Conservation (phyloP, 2,113 vertebrate genomes). For the Hiodon tergisus region DNA sequence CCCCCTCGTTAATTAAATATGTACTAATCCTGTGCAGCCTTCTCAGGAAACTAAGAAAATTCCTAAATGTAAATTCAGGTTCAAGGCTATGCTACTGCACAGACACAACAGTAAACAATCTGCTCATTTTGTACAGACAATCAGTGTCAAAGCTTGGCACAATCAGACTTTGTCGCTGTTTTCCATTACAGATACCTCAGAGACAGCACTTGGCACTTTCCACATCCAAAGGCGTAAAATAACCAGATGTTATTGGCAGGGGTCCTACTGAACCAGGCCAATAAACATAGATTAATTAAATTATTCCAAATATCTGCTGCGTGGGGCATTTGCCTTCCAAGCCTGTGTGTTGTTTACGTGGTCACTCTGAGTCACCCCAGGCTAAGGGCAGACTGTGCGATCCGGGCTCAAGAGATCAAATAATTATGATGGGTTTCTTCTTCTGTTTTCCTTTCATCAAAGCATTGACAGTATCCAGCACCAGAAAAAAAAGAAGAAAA, state of each 20-base stretch:
- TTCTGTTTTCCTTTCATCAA: neutral
- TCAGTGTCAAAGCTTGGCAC: conserved; percentile 42
- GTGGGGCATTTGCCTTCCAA: neutral
- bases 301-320: conserved; percentile 30
- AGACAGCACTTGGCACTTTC: conserved; percentile 30
- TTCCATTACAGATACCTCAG: conserved; percentile 36
- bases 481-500: conserved; percentile 56
- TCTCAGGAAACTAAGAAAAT: neutral
- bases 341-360: neutral
- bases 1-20: too few relatives aligned
- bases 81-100: conserved; percentile 29
- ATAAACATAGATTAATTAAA: conserved; percentile 27
- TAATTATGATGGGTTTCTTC: neutral
- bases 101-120: conserved; percentile 46
- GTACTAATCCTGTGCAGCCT: neutral
- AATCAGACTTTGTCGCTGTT: conserved; percentile 41
- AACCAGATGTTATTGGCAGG: conserved; percentile 37
- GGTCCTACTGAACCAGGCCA: conserved; percentile 19
- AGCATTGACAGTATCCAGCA: conserved; percentile 44
- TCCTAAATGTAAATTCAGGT: neutral
- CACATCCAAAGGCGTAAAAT: conserved; percentile 20
- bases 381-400: neutral
- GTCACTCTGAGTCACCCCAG: conserved; percentile 9
- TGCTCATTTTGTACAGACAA: conserved; percentile 48
- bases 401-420: neutral